Evolutionary conservation across 2,797 vertebrate genomes (phyloP).

Genomic region (Columba guinea): DNA sequence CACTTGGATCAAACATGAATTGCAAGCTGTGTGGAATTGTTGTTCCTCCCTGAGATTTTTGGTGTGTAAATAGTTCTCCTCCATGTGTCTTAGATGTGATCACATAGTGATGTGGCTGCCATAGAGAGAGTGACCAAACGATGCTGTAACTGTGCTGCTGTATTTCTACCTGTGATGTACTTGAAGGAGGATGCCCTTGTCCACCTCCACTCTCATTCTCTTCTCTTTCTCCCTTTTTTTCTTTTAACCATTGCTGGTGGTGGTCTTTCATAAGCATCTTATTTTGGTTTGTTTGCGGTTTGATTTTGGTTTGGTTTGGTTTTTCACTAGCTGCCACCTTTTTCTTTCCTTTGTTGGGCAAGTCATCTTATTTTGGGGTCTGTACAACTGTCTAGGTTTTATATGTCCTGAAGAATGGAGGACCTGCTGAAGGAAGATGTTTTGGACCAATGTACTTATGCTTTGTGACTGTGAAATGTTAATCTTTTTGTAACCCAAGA

Average conservation of each 20-base stretch:
- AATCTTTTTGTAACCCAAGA: constrained; percentile 84
- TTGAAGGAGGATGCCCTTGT: constrained; percentile 59
- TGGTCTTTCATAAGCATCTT: constrained; percentile 19
- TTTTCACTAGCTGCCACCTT: constrained; percentile 14
- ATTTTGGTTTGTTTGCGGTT: not conserved
- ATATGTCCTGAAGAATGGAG: constrained; percentile 50
- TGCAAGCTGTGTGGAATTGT: not conserved
- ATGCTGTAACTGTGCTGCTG: constrained; percentile 55
- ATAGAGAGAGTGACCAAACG: constrained; percentile 51
- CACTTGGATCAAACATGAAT: not conserved
- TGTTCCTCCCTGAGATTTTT: not conserved
- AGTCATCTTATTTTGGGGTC: constrained; percentile 54
- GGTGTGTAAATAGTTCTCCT: constrained; percentile 64
- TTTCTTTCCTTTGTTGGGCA: constrained; percentile 26
- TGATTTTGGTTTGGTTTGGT: not conserved
- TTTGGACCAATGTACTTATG: constrained; percentile 74
- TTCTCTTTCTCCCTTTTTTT: not conserved
- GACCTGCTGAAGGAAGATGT: constrained; percentile 70
- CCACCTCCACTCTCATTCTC: constrained; percentile 4
- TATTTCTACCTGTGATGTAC: constrained; percentile 57
- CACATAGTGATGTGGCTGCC: constrained; percentile 19
- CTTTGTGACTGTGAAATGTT: constrained; percentile 87
- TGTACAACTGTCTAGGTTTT: constrained; percentile 57
- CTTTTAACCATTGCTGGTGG: not conserved
- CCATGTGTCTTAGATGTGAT: constrained; percentile 40